Evolutionary conservation across 2,797 vertebrate genomes (phyloP), one percentile per base, ranked within the genome.

Genomic region (Molossus alvarezi): DNA sequence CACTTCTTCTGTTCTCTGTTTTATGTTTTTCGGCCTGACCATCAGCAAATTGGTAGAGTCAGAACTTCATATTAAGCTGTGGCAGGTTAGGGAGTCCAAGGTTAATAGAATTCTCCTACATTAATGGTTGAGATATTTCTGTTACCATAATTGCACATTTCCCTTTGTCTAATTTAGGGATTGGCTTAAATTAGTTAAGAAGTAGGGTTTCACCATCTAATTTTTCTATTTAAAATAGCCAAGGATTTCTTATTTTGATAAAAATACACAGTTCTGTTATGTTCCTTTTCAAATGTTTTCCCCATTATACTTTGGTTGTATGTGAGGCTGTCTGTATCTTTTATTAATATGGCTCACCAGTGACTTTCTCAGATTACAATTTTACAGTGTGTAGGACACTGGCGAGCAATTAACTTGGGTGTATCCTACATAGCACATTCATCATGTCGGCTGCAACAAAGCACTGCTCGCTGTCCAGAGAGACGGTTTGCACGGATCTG

Each of bases 51-150:
- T 65, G 57, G 5, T 73, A 29, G 6, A 89, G 4, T 18, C 6
- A 62, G 18, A 84, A 45, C 3, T 53, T 88, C 29, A 57, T 62
- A 37, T 60, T 94, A 75, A 64, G 7, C 45, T 21, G 0, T 29
- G 29, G 51, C 15, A 64, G 2, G 0, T 67, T 96, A 96, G 65
- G 67, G 69, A 90, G 4, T 29, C 5, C 29, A 91, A 55, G 76
- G 72, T 3, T 77, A 5, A 69, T 33, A 67, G 0, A 84, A 64
- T 58, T 96, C 65, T 87, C 37, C 11, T 72, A 71, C 89, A 91
- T 65, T 29, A 62, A 10, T 91, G 71, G n/a, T 41, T 67, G 62
- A 88, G 41, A 85, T 23, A 51, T 25, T 95, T 97, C 62, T 48
- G 20, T 55, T 94, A 18, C 9, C 18, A 92, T 62, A 83, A 53